Evolutionary conservation across 2,113 vertebrate genomes (phyloP).

Genomic region (Podocnemis expansa): DNA sequence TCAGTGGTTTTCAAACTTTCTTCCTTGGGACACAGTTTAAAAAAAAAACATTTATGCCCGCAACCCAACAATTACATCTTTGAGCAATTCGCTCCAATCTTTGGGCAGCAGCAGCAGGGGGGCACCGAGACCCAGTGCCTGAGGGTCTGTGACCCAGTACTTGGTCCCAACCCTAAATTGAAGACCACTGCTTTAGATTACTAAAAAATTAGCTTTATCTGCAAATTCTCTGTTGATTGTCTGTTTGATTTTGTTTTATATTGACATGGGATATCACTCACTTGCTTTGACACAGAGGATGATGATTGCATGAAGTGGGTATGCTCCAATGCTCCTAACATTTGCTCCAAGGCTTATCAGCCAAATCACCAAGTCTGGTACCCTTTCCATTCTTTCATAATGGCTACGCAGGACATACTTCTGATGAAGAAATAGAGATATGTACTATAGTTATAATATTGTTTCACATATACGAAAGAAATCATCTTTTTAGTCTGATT

Average conservation of each 20-base stretch:
- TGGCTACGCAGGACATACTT: conserved; percentile 52
- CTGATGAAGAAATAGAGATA: conserved; percentile 49
- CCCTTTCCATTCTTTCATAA: conserved; percentile 64
- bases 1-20: too few species aligned
- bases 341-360: conserved; percentile 75
- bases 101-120: too few species aligned
- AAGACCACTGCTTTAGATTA: too few species aligned
- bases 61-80: too few species aligned
- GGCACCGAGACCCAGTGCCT: too few species aligned
- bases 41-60: too few species aligned
- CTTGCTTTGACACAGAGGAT: conserved; percentile 80
- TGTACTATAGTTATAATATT: neutral
- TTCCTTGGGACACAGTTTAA: too few species aligned
- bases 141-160: too few species aligned
- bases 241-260: neutral
- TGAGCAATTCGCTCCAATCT: too few species aligned
- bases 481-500: neutral
- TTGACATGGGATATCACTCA: conserved; percentile 55
- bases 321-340: conserved; percentile 72
- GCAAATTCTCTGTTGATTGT: neutral
- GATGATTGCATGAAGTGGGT: conserved; percentile 78
- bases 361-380: conserved; percentile 77
- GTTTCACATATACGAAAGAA: neutral
- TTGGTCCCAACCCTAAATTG: too few species aligned
- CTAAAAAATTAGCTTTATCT: neutral